These are phyloP conservation scores for Ginglymostoma cirratum DNA, from an alignment of 2,113 vertebrate genomes.

Conservation along the genomic window DNA sequence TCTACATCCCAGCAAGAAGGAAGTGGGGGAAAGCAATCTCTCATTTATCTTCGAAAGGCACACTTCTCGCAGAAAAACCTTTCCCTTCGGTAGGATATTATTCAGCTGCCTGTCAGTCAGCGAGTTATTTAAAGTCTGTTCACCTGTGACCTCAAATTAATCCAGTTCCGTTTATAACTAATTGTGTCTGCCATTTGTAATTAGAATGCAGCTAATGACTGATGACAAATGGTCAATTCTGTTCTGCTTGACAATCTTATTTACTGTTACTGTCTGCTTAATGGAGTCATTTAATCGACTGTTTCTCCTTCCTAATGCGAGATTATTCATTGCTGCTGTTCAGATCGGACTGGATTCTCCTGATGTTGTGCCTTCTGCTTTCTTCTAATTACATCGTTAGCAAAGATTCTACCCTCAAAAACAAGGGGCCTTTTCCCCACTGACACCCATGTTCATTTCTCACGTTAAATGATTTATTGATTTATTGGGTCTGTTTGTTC, in stretches of 20 bases:
- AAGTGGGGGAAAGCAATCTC: background rate
- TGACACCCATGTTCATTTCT: background rate
- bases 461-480: background rate
- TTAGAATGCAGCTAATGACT: slow-evolving; percentile 46
- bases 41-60: background rate
- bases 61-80: background rate
- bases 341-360: background rate
- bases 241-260: slow-evolving; percentile 41
- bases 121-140: background rate
- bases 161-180: slow-evolving; percentile 13
- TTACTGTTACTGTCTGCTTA: slow-evolving; percentile 43
- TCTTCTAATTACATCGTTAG: background rate
- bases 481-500: background rate
- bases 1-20: too few relatives aligned
- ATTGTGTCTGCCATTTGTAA: slow-evolving; percentile 45
- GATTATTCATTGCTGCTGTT: slow-evolving; percentile 40
- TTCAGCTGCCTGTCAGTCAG: background rate
- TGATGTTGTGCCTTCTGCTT: background rate
- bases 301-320: slow-evolving; percentile 42
- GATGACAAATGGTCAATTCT: slow-evolving; percentile 42
- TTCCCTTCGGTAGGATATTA: background rate
- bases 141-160: slow-evolving; percentile 28
- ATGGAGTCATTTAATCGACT: slow-evolving; percentile 46
- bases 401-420: background rate
- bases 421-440: background rate